A percentile compares a stretch with the other conserved stretches of the same genome.
Conservation (phyloP, 2,888 invertebrate genomes). For the Cephus runcator region DNA sequence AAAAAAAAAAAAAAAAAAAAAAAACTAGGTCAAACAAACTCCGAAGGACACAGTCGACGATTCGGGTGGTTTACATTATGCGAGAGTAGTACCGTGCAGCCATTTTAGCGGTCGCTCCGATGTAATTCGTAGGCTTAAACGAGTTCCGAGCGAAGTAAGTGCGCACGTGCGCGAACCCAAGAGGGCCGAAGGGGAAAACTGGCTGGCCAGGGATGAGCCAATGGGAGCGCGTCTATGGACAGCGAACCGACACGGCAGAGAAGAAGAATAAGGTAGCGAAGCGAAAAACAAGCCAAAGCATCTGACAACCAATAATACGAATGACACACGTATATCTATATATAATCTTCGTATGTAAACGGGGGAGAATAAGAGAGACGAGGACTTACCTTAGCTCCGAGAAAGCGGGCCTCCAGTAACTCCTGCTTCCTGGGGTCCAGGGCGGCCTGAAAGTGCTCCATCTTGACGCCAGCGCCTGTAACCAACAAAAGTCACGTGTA, state of each 20-base stretch:
- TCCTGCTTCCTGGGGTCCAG: slow-evolving; percentile 99
- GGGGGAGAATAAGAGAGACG: background rate
- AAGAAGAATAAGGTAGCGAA: background rate
- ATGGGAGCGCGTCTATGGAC: background rate
- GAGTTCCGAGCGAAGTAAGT: background rate
- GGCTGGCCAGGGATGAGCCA: background rate
- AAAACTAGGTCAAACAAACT: background rate
- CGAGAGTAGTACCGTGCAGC: background rate
- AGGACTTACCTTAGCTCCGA: slow-evolving; percentile 91
- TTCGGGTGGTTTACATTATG: background rate
- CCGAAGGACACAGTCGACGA: background rate
- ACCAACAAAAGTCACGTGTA: slow-evolving; percentile 59
- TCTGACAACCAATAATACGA: slow-evolving; percentile 5
- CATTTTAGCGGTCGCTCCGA: background rate
- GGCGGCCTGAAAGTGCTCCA: slow-evolving; percentile 96
- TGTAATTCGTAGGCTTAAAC: background rate
- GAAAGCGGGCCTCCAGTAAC: slow-evolving; percentile 96
- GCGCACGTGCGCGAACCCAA: background rate
- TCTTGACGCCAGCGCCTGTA: slow-evolving; percentile 90
- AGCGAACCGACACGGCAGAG: background rate
- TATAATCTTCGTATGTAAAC: background rate
- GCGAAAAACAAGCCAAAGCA: background rate
- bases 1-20: background rate
- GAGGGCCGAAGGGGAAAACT: background rate
- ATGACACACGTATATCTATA: background rate